These are phyloP conservation scores for Ryuthela nishihirai DNA, from an alignment of 2,888 invertebrate species.

Conservation along the genomic window DNA sequence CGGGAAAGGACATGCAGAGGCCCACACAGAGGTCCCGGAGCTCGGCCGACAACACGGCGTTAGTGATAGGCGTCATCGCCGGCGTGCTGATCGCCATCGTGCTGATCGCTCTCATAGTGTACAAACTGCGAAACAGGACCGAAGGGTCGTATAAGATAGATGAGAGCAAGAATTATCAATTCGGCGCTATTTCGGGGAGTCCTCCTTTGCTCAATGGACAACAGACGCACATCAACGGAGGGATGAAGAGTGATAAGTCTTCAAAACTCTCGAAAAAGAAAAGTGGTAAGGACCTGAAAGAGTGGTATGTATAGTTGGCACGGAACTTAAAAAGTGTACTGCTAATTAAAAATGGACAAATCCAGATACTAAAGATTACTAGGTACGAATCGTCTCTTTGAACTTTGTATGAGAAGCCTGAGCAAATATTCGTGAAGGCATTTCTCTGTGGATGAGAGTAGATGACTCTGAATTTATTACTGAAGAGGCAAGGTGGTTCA, in stretches of 20 bases:
- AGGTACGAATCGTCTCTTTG: no score
- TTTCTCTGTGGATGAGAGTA: no score
- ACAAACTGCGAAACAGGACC: constrained; percentile 45
- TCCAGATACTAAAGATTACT: no score
- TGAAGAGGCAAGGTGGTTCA: no score
- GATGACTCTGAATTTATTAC: no score
- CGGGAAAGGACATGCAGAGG: constrained; percentile 18
- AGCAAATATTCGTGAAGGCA: no score
- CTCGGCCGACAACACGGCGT: constrained; percentile 38
- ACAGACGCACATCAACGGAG: constrained; percentile 25
- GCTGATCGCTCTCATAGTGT: constrained; percentile 37
- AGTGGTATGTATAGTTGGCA: constrained; percentile 43
- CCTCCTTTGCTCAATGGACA: constrained; percentile 32
- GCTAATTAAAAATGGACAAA: no score
- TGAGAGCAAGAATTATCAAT: constrained; percentile 51
- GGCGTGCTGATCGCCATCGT: constrained; percentile 79
- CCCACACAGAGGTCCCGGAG: constrained; percentile 27
- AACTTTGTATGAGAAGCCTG: no score
- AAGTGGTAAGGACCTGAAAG: constrained; percentile 40
- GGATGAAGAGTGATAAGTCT: constrained; percentile 18
- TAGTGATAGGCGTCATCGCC: constrained; percentile 74
- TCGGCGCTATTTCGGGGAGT: constrained; percentile 14
- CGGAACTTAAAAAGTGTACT: no score
- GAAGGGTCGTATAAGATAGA: constrained; percentile 54
- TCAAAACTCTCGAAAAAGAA: constrained; percentile 33